Percentiles rank a stretch among this genome's conserved stretches.
Evolutionary conservation across 2,888 invertebrate genomes (phyloP).

Genomic region (Volucella inflata): DNA sequence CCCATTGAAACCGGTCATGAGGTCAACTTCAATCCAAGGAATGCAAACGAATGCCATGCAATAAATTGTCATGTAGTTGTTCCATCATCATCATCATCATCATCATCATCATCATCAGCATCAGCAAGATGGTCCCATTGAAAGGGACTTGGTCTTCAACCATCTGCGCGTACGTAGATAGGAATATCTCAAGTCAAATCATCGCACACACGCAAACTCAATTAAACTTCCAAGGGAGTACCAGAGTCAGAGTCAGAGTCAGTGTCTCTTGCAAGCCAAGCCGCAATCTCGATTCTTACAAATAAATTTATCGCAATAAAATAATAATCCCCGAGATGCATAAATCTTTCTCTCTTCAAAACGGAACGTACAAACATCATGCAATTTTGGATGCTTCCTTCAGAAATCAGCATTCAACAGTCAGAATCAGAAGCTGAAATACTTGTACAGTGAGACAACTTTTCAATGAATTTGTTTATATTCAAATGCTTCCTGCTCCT

Average conservation of each 20-base stretch:
- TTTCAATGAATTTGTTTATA: constrained; percentile 65
- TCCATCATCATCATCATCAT: constrained; percentile 75
- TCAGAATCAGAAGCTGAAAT: neutral
- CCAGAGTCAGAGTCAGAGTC: neutral
- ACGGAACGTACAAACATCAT: constrained; percentile 57
- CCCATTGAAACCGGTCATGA: constrained; percentile 74
- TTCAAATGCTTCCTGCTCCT: constrained; percentile 61
- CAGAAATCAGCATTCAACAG: too few species aligned
- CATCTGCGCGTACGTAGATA: constrained; percentile 51
- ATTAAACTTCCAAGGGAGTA: constrained; percentile 46
- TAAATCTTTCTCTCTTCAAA: constrained; percentile 68
- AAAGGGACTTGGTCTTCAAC: constrained; percentile 55
- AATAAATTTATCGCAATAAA: constrained; percentile 75
- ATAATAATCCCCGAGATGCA: constrained; percentile 73
- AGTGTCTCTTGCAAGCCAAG: neutral
- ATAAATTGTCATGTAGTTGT: constrained; percentile 74
- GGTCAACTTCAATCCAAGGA: constrained; percentile 69
- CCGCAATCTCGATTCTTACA: constrained; percentile 65
- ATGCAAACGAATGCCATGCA: constrained; percentile 73
- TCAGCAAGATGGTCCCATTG: neutral
- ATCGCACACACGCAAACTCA: constrained; percentile 71
- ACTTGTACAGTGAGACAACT: neutral
- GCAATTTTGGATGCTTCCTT: constrained; percentile 55
- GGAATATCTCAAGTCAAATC: constrained; percentile 43
- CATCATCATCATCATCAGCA: constrained; percentile 39